These are phyloP conservation scores for Scomber colias DNA, from an alignment of 2,113 vertebrate species.

Conservation along the genomic window DNA sequence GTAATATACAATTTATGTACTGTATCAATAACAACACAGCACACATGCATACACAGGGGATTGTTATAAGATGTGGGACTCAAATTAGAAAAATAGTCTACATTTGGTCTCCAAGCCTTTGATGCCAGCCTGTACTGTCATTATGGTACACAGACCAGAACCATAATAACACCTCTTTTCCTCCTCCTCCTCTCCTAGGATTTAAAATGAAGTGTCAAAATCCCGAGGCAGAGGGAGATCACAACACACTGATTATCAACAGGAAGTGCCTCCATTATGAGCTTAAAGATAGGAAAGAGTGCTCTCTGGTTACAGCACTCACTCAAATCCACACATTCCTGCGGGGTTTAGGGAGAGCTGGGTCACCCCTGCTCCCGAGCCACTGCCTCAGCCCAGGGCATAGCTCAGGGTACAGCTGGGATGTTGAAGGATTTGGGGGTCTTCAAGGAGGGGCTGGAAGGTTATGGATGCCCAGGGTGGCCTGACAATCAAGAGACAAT, in stretches of 20 bases:
- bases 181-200: constrained; percentile 32
- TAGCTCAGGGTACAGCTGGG: constrained; percentile 47
- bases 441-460: constrained; percentile 36
- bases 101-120: constrained; percentile 34
- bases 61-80: constrained; percentile 18
- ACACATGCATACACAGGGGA: constrained; percentile 3
- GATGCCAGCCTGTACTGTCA: constrained; percentile 46
- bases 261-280: constrained; percentile 85
- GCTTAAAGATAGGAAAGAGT: constrained; percentile 76
- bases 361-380: constrained; percentile 58
- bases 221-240: constrained; percentile 71
- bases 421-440: constrained; percentile 29
- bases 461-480: constrained; percentile 46
- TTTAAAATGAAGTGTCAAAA: constrained; percentile 77
- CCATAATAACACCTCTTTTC: constrained; percentile 46
- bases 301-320: constrained; percentile 81
- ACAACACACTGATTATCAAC: constrained; percentile 82
- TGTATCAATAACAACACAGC: constrained; percentile 28
- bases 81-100: constrained; percentile 21
- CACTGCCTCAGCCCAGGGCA: constrained; percentile 50
- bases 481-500: constrained; percentile 56
- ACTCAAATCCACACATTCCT: constrained; percentile 82
- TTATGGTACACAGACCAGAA: constrained; percentile 54
- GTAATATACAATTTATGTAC: background rate
- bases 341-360: constrained; percentile 74